Evolutionary conservation across 1,140 invertebrate species (phyloP).

Genomic region (Trachelipus rathkii): DNA sequence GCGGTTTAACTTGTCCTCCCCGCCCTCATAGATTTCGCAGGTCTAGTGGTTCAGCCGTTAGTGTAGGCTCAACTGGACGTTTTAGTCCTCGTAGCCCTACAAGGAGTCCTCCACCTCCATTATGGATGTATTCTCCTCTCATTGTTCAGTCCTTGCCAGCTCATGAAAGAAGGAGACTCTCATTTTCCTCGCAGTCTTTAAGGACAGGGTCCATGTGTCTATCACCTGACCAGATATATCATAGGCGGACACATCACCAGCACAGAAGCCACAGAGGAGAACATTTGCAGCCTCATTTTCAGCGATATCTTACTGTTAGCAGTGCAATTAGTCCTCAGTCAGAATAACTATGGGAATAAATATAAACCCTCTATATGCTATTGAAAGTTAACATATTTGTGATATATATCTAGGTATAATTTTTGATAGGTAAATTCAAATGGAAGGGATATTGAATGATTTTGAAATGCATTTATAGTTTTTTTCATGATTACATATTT

Average conservation of each 20-base stretch:
- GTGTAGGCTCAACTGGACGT: background rate
- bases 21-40: background rate
- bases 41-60: background rate
- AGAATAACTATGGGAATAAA: background rate
- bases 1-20: background rate
- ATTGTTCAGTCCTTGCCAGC: background rate
- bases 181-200: background rate
- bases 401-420: too few species aligned
- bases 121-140: background rate
- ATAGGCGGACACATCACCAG: background rate
- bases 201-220: background rate
- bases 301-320: background rate
- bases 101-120: background rate
- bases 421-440: too few species aligned
- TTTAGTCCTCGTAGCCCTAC: background rate
- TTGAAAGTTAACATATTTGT: too few species aligned
- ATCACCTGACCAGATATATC: background rate
- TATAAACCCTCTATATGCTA: too few species aligned
- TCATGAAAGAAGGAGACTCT: background rate
- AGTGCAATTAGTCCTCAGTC: background rate
- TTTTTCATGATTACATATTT: too few species aligned
- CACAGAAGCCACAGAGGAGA: background rate
- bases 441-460: too few species aligned
- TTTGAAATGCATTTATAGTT: too few species aligned
- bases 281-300: background rate